Evolutionary conservation across 1,140 invertebrate species (phyloP).

Genomic region (Hylaeus volcanicus): DNA sequence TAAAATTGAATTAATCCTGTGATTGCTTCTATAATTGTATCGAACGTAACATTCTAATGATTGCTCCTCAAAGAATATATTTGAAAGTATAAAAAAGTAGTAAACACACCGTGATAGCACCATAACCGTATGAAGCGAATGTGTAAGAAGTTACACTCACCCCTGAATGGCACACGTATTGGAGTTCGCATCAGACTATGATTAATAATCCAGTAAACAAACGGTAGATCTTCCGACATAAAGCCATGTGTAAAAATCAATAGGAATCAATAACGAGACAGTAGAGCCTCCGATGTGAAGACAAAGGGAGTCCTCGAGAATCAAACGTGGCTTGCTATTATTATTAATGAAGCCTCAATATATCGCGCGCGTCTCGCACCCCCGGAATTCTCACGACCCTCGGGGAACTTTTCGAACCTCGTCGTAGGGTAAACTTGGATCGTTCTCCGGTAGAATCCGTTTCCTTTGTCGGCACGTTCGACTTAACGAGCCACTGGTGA

Average conservation of each 20-base stretch:
- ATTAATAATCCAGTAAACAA: not conserved
- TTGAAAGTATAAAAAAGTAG: too few relatives aligned
- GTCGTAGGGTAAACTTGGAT: constrained; percentile 43
- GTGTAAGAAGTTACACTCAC: too few relatives aligned
- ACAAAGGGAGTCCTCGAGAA: constrained; percentile 16
- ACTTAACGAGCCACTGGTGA: constrained; percentile 50
- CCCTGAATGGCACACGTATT: too few relatives aligned
- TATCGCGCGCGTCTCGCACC: constrained; percentile 50
- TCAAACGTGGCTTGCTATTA: constrained; percentile 46
- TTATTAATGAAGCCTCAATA: constrained; percentile 61
- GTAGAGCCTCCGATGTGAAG: not conserved
- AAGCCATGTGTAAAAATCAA: constrained; percentile 4
- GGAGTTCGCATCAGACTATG: not conserved
- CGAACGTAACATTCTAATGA: too few relatives aligned
- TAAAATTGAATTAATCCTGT: too few relatives aligned
- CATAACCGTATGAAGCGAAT: too few relatives aligned
- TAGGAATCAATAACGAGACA: not conserved
- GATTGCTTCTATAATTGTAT: too few relatives aligned
- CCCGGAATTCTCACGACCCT: constrained; percentile 49
- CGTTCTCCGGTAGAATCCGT: constrained; percentile 40
- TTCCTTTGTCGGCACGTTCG: constrained; percentile 58
- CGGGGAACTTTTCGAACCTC: constrained; percentile 5
- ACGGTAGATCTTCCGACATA: not conserved
- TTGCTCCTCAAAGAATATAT: too few relatives aligned
- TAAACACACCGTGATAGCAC: too few relatives aligned